Conservation (phyloP, 2,797 vertebrate genomes). For the Micromesistius poutassou region DNA sequence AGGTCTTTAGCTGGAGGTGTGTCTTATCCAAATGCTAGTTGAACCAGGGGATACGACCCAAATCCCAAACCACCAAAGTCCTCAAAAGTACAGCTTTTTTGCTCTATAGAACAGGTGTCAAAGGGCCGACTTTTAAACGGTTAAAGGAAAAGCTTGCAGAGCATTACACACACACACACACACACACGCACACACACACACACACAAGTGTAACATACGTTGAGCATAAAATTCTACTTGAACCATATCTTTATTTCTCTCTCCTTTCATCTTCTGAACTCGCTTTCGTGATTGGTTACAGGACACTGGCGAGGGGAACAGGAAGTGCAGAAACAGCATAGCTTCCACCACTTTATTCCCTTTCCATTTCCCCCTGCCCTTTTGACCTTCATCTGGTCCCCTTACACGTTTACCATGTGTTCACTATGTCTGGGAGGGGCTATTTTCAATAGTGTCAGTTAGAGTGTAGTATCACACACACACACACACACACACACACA, state of each 20-base stretch:
- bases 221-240: no score
- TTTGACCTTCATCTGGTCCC: background rate
- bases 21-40: background rate
- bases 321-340: slow-evolving; percentile 13
- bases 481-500: slow-evolving; percentile 2
- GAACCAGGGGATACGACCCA: slow-evolving; percentile 1
- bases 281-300: slow-evolving; percentile 4
- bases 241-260: background rate
- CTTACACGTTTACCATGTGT: background rate
- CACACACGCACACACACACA: background rate
- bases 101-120: background rate
- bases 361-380: slow-evolving; percentile 11
- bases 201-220: background rate
- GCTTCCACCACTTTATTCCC: slow-evolving; percentile 5
- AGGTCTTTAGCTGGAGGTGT: slow-evolving; percentile 3
- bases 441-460: background rate
- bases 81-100: background rate
- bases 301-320: background rate
- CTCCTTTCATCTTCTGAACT: background rate
- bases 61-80: background rate
- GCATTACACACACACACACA: background rate
- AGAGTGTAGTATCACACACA: background rate
- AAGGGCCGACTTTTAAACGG: background rate
- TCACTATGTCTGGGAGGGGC: background rate
- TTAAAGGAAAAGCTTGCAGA: background rate